Conservation (phyloP, 2,113 vertebrate genomes). For the Tupaia tana region DNA sequence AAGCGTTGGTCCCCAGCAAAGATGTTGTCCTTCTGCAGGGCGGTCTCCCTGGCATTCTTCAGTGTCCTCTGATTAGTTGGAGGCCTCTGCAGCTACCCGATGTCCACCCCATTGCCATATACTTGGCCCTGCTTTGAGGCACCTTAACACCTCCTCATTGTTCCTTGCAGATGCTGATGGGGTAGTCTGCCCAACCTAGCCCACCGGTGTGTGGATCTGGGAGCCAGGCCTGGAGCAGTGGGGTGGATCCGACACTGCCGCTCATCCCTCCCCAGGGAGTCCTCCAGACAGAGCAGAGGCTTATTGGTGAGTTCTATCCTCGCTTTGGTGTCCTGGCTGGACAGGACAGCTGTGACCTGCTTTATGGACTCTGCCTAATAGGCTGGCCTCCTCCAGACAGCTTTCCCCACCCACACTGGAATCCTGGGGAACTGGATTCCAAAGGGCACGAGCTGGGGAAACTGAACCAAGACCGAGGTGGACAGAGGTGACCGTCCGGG, state of each 20-base stretch:
- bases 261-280: not conserved
- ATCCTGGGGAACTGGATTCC: slow-evolving; percentile 60
- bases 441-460: not conserved
- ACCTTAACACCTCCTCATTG: not conserved
- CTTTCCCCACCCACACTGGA: not conserved
- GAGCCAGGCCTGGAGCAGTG: not conserved
- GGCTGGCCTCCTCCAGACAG: not conserved
- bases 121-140: not conserved
- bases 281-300: not conserved
- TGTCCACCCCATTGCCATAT: not conserved
- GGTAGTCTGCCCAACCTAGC: not conserved
- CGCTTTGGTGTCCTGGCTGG: not conserved
- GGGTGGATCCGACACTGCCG: not conserved
- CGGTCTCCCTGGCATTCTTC: not conserved
- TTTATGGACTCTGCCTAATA: slow-evolving; percentile 36
- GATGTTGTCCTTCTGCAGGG: not conserved
- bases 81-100: not conserved
- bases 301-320: not conserved
- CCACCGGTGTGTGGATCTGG: not conserved
- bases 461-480: not conserved
- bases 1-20: not conserved
- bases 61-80: not conserved
- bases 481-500: not conserved
- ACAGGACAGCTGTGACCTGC: slow-evolving; percentile 56
- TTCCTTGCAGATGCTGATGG: not conserved